Evolutionary conservation across 2,113 vertebrate species (phyloP).

Genomic region (Macrotus californicus): DNA sequence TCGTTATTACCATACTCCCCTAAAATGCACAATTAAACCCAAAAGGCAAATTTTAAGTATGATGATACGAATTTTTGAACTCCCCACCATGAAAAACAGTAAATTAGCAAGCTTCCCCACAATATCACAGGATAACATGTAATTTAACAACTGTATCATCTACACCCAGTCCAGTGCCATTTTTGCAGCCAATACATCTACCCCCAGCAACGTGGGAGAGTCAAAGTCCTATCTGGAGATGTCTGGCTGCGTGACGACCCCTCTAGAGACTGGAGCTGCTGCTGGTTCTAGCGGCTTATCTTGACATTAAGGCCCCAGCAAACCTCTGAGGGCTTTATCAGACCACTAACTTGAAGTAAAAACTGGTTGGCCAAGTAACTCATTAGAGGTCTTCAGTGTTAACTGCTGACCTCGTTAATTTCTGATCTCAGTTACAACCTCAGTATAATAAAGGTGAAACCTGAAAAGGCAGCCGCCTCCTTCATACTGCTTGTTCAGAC

Average conservation of each 20-base stretch:
- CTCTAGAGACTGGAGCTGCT: not conserved
- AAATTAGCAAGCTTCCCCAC: not conserved
- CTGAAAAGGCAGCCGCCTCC: not conserved
- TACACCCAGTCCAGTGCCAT: not conserved
- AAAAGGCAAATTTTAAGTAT: not conserved
- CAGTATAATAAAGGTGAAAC: not conserved
- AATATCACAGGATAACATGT: not conserved
- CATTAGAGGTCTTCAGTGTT: not conserved
- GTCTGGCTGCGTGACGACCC: not conserved
- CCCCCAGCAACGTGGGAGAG: not conserved
- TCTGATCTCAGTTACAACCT: not conserved
- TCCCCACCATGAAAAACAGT: not conserved
- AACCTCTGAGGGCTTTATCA: not conserved
- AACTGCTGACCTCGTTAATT: constrained; percentile 12
- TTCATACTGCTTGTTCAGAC: not conserved
- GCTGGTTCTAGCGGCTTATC: not conserved
- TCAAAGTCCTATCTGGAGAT: not conserved
- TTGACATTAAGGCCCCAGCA: not conserved
- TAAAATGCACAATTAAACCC: not conserved
- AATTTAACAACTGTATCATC: constrained; percentile 13
- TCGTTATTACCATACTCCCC: not conserved
- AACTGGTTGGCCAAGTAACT: not conserved
- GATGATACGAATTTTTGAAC: not conserved
- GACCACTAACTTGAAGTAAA: not conserved
- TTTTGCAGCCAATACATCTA: not conserved